These are phyloP conservation scores for Heliothis peltigera DNA, from an alignment of 2,888 invertebrate genomes.

Conservation along the genomic window DNA sequence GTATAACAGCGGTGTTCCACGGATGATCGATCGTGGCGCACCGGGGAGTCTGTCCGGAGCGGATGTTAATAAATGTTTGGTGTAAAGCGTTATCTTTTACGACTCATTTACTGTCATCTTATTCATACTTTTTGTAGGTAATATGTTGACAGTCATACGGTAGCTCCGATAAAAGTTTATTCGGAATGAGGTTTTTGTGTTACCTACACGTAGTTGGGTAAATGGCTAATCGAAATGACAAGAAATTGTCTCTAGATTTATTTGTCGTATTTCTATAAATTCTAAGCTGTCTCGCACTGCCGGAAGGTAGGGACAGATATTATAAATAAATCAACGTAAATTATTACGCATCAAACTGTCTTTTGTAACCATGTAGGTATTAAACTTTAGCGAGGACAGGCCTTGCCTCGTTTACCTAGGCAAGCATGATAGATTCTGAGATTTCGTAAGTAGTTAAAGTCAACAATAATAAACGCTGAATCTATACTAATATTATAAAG, in stretches of 20 bases:
- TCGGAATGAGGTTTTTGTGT: conserved; percentile 20
- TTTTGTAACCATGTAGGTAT: too few species aligned
- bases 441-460: too few species aligned
- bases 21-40: conserved; percentile 41
- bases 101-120: conserved; percentile 52
- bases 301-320: not conserved
- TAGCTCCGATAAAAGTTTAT: conserved; percentile 15
- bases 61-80: conserved; percentile 44
- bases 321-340: not conserved
- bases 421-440: too few species aligned
- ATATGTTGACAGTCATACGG: conserved; percentile 35
- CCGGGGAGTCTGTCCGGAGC: conserved; percentile 46
- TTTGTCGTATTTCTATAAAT: not conserved
- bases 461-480: too few species aligned
- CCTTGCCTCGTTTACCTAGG: too few species aligned
- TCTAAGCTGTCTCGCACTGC: not conserved
- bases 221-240: not conserved
- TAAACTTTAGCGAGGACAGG: too few species aligned
- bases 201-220: too few species aligned
- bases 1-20: conserved; percentile 27
- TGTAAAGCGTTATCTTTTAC: conserved; percentile 42
- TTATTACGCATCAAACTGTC: not conserved
- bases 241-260: not conserved
- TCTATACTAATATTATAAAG: too few species aligned
- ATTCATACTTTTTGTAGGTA: conserved; percentile 47